Percentiles rank a stretch among this genome's conserved stretches.
These are phyloP conservation scores for Schizothorax lantsangensis DNA, from an alignment of 2,797 vertebrate species.

Conservation along the genomic window DNA sequence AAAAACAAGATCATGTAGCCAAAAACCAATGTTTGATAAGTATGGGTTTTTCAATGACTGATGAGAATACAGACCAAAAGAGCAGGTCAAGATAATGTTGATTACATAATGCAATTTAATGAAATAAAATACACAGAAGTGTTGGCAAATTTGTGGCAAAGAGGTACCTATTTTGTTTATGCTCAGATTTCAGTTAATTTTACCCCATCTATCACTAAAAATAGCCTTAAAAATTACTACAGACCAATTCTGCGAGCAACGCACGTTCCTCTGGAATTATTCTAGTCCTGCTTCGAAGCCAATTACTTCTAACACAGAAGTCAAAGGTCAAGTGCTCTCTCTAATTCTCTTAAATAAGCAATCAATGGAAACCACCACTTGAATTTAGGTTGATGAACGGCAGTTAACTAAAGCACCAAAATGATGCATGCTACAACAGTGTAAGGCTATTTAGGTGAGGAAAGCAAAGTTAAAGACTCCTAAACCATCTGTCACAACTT, in stretches of 20 bases:
- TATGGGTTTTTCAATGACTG: neutral
- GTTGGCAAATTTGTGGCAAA: neutral
- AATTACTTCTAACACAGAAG: neutral
- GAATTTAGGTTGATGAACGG: neutral
- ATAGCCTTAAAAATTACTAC: neutral
- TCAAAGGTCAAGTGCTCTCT: constrained; percentile 33
- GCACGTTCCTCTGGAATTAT: neutral
- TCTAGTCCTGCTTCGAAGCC: neutral
- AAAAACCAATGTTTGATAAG: neutral
- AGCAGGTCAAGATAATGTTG: neutral
- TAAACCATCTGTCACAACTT: constrained; percentile 17
- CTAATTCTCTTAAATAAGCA: constrained; percentile 15
- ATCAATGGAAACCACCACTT: constrained; percentile 24
- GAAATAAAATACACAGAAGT: neutral
- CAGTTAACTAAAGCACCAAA: neutral
- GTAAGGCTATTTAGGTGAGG: neutral
- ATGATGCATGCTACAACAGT: neutral
- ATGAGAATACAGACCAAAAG: neutral
- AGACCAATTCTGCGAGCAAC: neutral
- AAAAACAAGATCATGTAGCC: neutral
- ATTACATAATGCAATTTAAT: neutral
- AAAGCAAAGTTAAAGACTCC: neutral
- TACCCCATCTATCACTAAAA: neutral
- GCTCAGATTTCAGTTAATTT: neutral
- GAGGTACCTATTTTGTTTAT: neutral